Evolutionary conservation across 2,888 invertebrate species (phyloP).

Genomic region (Lingula anatina): DNA sequence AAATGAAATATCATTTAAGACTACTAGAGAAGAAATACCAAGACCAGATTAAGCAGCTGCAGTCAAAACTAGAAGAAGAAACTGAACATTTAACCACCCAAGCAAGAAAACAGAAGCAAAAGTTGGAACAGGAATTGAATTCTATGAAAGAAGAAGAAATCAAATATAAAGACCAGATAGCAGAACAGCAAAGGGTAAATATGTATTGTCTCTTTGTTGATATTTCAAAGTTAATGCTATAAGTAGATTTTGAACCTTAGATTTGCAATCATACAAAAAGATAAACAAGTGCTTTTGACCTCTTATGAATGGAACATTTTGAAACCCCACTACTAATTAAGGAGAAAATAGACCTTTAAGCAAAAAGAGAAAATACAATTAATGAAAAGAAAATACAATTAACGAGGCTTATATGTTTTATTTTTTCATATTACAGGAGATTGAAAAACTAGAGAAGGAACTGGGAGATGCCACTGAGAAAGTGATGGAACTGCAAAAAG

Average conservation of each 20-base stretch:
- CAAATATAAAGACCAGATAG: constrained; percentile 63
- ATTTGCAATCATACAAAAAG: too few relatives aligned
- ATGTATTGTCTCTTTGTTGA: background rate
- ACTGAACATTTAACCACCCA: constrained; percentile 66
- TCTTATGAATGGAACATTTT: too few relatives aligned
- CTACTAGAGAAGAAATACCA: constrained; percentile 73
- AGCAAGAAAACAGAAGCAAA: constrained; percentile 48
- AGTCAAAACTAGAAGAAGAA: constrained; percentile 66
- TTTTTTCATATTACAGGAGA: constrained; percentile 61
- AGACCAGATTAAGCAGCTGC: constrained; percentile 68
- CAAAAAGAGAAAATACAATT: too few relatives aligned
- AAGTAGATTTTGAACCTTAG: too few relatives aligned
- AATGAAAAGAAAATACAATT: too few relatives aligned
- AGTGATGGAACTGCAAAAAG: constrained; percentile 57
- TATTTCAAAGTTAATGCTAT: background rate
- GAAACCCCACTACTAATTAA: too few relatives aligned
- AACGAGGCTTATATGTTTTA: too few relatives aligned
- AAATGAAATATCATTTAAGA: too few relatives aligned
- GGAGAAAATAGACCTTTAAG: too few relatives aligned
- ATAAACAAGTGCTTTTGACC: too few relatives aligned
- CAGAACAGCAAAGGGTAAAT: constrained; percentile 55
- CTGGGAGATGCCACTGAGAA: constrained; percentile 54
- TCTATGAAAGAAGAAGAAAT: constrained; percentile 66
- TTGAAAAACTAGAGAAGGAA: constrained; percentile 63
- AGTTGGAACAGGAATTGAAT: constrained; percentile 63